Conservation (phyloP, 1,140 invertebrate genomes). For the Orchesella cincta region DNA sequence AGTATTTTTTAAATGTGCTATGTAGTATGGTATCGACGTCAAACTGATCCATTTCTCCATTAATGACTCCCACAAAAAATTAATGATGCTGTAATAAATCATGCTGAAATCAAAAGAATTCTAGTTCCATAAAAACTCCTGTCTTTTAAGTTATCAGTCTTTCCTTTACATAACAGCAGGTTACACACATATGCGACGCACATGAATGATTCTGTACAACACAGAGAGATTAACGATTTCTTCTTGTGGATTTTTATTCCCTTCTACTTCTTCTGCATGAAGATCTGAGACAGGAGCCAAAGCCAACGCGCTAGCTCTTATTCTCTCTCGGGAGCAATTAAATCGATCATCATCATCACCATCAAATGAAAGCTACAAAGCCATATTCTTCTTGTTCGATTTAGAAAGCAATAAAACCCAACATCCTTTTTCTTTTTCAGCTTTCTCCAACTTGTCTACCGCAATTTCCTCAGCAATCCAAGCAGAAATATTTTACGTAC, state of each 20-base stretch:
- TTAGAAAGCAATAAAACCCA: not conserved
- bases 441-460: not conserved
- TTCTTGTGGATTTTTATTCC: too few relatives aligned
- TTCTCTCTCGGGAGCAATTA: conserved; percentile 27
- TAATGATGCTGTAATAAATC: conserved; percentile 14
- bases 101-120: conserved; percentile 10
- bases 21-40: too few relatives aligned
- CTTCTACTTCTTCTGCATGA: too few relatives aligned
- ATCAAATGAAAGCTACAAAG: not conserved
- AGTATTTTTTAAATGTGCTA: not conserved
- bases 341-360: conserved; percentile 17
- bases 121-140: too few relatives aligned
- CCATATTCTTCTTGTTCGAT: not conserved
- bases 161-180: too few relatives aligned
- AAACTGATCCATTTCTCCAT: too few relatives aligned
- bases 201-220: too few relatives aligned
- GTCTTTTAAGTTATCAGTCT: too few relatives aligned
- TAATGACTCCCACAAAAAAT: not conserved
- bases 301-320: too few relatives aligned
- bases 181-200: too few relatives aligned
- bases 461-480: not conserved
- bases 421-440: not conserved
- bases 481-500: not conserved
- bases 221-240: too few relatives aligned
- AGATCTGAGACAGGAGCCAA: too few relatives aligned